These are phyloP conservation scores for Acrobasis repandana DNA, from an alignment of 2,888 invertebrate genomes.

Conservation along the genomic window DNA sequence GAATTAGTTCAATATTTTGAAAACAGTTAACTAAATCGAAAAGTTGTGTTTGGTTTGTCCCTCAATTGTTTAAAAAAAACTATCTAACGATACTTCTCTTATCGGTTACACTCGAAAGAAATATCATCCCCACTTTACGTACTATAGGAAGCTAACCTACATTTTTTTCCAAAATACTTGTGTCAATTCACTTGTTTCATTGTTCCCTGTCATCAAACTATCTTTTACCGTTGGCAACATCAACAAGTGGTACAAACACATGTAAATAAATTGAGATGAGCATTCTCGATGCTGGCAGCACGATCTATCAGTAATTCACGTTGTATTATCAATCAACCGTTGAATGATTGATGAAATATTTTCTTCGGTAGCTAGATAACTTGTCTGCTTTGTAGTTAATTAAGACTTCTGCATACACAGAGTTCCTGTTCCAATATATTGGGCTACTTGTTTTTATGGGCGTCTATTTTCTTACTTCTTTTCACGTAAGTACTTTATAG, in stretches of 20 bases:
- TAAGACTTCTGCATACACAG: slow-evolving; percentile 67
- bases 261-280: slow-evolving; percentile 81
- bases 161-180: background rate
- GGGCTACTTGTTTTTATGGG: slow-evolving; percentile 26
- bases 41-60: no score
- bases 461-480: background rate
- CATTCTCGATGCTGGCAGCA: slow-evolving; percentile 69
- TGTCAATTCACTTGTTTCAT: slow-evolving; percentile 1
- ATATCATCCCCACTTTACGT: no score
- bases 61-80: no score
- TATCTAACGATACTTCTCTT: no score
- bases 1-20: no score
- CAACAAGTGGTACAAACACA: slow-evolving; percentile 79
- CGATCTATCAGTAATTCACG: slow-evolving; percentile 81
- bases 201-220: slow-evolving; percentile 40
- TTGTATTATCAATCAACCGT: slow-evolving; percentile 78
- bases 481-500: background rate
- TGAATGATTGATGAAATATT: slow-evolving; percentile 78
- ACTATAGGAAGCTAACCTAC: background rate
- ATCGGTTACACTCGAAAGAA: no score
- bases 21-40: no score
- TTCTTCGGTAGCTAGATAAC: slow-evolving; percentile 79
- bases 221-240: slow-evolving; percentile 69
- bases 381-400: slow-evolving; percentile 76
- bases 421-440: slow-evolving; percentile 37